Evolutionary conservation across 2,797 vertebrate species (phyloP).

Genomic region (Clarias fuscus): DNA sequence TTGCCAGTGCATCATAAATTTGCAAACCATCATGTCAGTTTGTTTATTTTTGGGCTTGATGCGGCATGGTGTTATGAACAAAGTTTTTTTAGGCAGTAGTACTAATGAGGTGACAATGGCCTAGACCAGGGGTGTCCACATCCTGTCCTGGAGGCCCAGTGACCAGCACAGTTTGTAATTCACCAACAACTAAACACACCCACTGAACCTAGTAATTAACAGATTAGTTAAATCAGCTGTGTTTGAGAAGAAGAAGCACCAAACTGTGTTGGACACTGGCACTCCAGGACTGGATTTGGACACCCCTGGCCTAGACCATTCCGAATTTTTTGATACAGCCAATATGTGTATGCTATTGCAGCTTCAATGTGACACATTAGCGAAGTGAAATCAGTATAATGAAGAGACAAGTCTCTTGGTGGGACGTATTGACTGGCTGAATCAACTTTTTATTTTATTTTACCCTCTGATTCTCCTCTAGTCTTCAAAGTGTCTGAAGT

Average conservation of each 20-base stretch:
- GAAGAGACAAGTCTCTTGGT: background rate
- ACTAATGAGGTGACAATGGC: background rate
- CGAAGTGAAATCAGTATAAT: background rate
- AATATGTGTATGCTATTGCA: background rate
- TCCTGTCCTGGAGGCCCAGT: too few species aligned
- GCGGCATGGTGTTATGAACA: background rate
- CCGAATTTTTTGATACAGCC: background rate
- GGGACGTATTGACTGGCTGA: background rate
- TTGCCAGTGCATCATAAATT: constrained; percentile 1
- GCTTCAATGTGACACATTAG: background rate
- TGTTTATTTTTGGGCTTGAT: background rate
- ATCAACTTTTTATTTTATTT: background rate
- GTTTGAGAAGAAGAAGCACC: too few species aligned
- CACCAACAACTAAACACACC: too few species aligned
- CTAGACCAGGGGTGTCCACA: too few species aligned
- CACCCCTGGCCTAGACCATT: background rate
- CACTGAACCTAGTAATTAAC: too few species aligned
- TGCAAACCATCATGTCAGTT: background rate
- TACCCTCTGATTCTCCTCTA: background rate
- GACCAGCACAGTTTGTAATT: too few species aligned
- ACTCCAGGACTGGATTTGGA: too few species aligned
- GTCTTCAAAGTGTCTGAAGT: background rate
- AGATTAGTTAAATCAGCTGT: too few species aligned
- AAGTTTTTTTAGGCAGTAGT: background rate
- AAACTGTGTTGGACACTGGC: too few species aligned